A percentile compares a stretch with the other conserved stretches of the same genome.
phyloP scores from a whole-genome alignment of 2,888 invertebrate genomes.

The Bugula neritina region DNA sequence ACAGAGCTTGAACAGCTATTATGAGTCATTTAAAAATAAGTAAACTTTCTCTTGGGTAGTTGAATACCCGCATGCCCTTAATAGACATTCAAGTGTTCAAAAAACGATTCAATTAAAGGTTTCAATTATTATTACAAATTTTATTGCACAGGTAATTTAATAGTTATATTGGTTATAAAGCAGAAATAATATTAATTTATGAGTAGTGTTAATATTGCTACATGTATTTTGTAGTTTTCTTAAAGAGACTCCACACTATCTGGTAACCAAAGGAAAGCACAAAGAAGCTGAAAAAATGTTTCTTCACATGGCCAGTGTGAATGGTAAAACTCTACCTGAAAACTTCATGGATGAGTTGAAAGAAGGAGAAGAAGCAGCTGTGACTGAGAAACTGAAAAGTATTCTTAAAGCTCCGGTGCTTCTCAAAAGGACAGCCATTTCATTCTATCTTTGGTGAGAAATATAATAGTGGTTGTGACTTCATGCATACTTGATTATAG shows the following conservation, averaged over 20 bases:
- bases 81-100: too few species aligned
- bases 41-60: too few species aligned
- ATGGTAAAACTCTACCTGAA: constrained; percentile 20
- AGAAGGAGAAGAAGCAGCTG: constrained; percentile 18
- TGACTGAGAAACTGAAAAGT: background rate
- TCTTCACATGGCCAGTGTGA: background rate
- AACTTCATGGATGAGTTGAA: constrained; percentile 9
- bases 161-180: too few species aligned
- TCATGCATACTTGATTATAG: background rate
- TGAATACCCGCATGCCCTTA: too few species aligned
- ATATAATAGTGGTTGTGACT: background rate
- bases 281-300: constrained; percentile 6
- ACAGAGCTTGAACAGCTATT: too few species aligned
- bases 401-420: constrained; percentile 7
- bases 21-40: too few species aligned
- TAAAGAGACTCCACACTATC: constrained; percentile 19
- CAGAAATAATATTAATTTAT: too few species aligned
- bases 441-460: constrained; percentile 5
- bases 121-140: too few species aligned
- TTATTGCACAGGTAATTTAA: too few species aligned
- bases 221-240: background rate
- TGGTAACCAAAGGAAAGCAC: constrained; percentile 1
- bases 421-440: background rate
- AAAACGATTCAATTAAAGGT: too few species aligned
- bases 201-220: background rate